Evolutionary conservation across 1,140 invertebrate genomes (phyloP), one percentile per base, ranked within the genome.

Genomic region (Lerema accius): DNA sequence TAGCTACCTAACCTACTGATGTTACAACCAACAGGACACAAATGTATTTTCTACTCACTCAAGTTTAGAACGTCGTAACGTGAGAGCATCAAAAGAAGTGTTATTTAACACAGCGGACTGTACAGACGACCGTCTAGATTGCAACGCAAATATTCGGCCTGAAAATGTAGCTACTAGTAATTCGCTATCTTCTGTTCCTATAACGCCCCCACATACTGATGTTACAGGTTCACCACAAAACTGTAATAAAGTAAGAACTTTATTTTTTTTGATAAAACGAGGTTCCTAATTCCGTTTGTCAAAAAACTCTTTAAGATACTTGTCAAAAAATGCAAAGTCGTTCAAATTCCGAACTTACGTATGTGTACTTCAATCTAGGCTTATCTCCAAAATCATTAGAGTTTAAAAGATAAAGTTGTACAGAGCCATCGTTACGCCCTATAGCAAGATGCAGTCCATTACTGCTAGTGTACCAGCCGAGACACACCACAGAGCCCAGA

Each of bases 191-290:
- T 87, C 82, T 9, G 76, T 71, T 1, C 82, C 79, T 6, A 90
- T 70, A 43, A 70, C 81, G 13, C 87, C 86, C 28, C 87, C 86
- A 13, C 63, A 65, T 4, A 90, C 76, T 17, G 88, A 89, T 15
- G 86, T 89, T 1, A 90, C 77, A 10, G 88, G 88, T 61, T 90
- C 88, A 10, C 88, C 88, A 53, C 76, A 89, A 78, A 90, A 90
- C 88, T 90, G 53, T 17, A 58, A 48, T 11, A 67, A 45, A 39
- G 43, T 39, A 42, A 6, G 13, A 40, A 40, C 19, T n/a, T n/a
- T n/a, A n/a, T n/a, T n/a, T n/a, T n/a, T n/a, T n/a, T n/a, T n/a
- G n/a, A n/a, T n/a, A n/a, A n/a, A n/a, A n/a, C n/a, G n/a, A n/a
- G n/a, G n/a, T n/a, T n/a, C n/a, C n/a, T n/a, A n/a, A n/a, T n/a